Percentiles rank a stretch among this genome's conserved stretches.
Evolutionary conservation across 2,888 invertebrate species (phyloP).

Genomic region (Keiferia lycopersicella): DNA sequence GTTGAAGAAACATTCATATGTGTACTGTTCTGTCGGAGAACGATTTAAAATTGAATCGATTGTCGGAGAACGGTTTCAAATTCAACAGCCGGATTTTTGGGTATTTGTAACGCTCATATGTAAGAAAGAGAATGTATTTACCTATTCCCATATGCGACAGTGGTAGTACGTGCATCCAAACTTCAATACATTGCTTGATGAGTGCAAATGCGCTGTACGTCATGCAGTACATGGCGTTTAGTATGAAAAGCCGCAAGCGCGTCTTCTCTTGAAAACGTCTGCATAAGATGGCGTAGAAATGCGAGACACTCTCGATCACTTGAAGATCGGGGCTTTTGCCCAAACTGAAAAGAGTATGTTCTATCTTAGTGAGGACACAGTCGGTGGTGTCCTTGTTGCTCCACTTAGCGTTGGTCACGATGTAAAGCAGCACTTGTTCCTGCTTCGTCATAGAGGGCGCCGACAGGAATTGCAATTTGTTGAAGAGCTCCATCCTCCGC

Average conservation of each 20-base stretch:
- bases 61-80: too few species aligned
- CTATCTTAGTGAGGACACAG: slow-evolving; percentile 55
- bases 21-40: too few species aligned
- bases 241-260: slow-evolving; percentile 61
- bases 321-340: slow-evolving; percentile 61
- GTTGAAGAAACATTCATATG: too few species aligned
- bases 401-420: slow-evolving; percentile 46
- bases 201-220: slow-evolving; percentile 64
- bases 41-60: too few species aligned
- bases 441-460: slow-evolving; percentile 65
- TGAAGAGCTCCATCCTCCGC: slow-evolving; percentile 58
- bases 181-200: slow-evolving; percentile 66
- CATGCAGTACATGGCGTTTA: slow-evolving; percentile 75
- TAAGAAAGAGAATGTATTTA: slow-evolving; percentile 41
- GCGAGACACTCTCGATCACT: slow-evolving; percentile 63
- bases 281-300: slow-evolving; percentile 70
- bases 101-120: slow-evolving; percentile 16
- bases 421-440: slow-evolving; percentile 64
- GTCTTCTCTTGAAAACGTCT: slow-evolving; percentile 56
- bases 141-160: slow-evolving; percentile 63
- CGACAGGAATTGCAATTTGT: slow-evolving; percentile 46
- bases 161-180: slow-evolving; percentile 69
- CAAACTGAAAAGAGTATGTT: slow-evolving; percentile 62
- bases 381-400: slow-evolving; percentile 47
- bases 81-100: too few species aligned